Base-by-base conservation (phyloP, 92 coral and sea anemone species). In the Phenganax marumi region DNA sequence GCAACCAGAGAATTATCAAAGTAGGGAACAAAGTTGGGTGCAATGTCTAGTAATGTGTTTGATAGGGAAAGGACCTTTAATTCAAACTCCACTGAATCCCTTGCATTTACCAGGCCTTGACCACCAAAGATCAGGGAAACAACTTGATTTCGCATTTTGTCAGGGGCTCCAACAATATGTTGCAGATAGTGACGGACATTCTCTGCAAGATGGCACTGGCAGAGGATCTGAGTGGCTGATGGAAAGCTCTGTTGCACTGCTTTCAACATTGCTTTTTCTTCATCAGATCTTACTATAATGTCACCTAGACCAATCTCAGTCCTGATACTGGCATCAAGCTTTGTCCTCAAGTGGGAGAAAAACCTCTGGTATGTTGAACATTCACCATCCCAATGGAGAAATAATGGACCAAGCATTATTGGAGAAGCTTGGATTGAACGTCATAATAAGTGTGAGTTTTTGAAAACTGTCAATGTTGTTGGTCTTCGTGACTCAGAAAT, bases 301-400 rank as follows among this genome's bases (percentile, higher is more conserved):
- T 73, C 79, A 50, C 79, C 16, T 19, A 52, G 25, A 50, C 79
- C 61, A 47, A 73, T 39, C 69, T 76, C 81, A 2, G 81, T 76
- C 68, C 57, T 76, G 24, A 76, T 76, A 33, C 33, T 18, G 22
- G 49, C 13, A 33, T 76, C 81, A 8, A 76, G 25, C 43, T 76
- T 76, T 76, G 81, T 76, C 8, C 69, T 8, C 52, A 76, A 55
- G 81, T 76, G 68, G 52, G 81, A 76, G 24, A 76, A 76, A 43
- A 57, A 76, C 2, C 68, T 6, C 19, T 76, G 81, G 43, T 76
- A 76, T 2, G 81, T 76, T 24, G 81, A 23, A 24, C 69, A 24
- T 17, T 50, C 13, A 22, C 81, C 81, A 76, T 76, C 65, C 81
- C 81, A 76, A 19, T 76, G 81, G 24, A 76, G 81, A 22, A 76